Percentiles rank a stretch among this genome's conserved stretches.
Evolutionary conservation across 2,888 invertebrate genomes (phyloP).

Genomic region (Mystacides longicornis): DNA sequence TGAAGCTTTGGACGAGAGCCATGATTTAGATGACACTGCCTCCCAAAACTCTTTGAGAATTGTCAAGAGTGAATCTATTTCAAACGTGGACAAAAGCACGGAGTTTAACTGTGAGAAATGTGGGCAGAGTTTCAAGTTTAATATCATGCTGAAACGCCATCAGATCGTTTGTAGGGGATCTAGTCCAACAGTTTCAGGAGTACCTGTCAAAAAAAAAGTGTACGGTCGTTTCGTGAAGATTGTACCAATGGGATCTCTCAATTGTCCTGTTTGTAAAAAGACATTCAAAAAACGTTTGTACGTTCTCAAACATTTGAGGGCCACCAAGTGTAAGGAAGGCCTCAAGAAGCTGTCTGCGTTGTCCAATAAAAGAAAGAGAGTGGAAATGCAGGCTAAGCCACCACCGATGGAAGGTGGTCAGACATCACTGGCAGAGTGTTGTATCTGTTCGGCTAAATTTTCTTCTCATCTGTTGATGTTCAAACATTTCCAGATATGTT

Average conservation of each 20-base stretch:
- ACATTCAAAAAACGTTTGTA: slow-evolving; percentile 16
- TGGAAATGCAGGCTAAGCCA: background rate
- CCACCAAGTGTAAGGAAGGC: slow-evolving; percentile 9
- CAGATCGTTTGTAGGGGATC: slow-evolving; percentile 15
- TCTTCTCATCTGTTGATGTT: slow-evolving; percentile 15
- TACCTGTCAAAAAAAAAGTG: background rate
- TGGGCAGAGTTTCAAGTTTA: slow-evolving; percentile 41
- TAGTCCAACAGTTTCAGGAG: background rate
- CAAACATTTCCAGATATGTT: slow-evolving; percentile 21
- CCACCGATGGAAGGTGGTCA: background rate
- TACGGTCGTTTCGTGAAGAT: background rate
- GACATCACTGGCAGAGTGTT: slow-evolving; percentile 19
- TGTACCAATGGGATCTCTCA: slow-evolving; percentile 3
- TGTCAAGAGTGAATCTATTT: background rate
- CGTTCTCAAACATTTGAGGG: slow-evolving; percentile 11
- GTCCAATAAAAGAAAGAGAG: background rate
- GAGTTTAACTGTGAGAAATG: slow-evolving; percentile 37
- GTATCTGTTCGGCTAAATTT: slow-evolving; percentile 21
- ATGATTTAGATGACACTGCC: background rate
- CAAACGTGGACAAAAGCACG: background rate
- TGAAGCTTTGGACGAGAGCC: background rate
- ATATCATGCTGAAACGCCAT: slow-evolving; percentile 46
- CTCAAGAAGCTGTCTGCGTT: background rate
- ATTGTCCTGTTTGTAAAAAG: slow-evolving; percentile 17
- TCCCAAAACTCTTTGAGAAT: background rate